Evolutionary conservation across 2,888 invertebrate species (phyloP), one percentile per base, ranked within the genome.

Genomic region (Dorcus hopei): DNA sequence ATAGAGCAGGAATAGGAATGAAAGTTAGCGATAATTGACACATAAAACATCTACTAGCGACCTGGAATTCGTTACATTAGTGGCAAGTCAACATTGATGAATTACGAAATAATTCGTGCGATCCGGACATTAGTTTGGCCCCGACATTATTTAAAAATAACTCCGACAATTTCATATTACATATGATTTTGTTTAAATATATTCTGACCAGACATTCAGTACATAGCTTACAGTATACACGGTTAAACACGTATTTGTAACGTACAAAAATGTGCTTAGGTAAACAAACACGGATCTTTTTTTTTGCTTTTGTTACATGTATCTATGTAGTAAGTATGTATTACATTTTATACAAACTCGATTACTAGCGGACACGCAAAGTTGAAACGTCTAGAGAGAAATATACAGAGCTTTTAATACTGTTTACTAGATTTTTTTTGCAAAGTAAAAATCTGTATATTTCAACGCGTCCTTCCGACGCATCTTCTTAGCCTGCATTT

Each of bases 201-300:
- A 49, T 26, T 42, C 52, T 57, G 57, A 57, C 57, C 57, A 57
- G 57, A 57, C 57, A 57, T 57, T 52, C 51, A 49, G 51, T 57
- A 57, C 57, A 57, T 51, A 56, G 40, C 45, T 38, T 52, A 47
- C 49, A 49, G 47, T 57, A 57, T 52, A 57, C 42, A 52, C 40
- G 23, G 45, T 54, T 54, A 47, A 52, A 54, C 54, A 45, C 45
- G 19, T 45, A 23, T 9, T 33, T 11, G 14, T 45, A 45, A 16
- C 26, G 26, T 33, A 33, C 26, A 33, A 45, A 45, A 11, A 45
- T 45, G 19, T 45, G 9, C 23, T 45, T 45, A 11, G 16, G 42
- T 42, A 51, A 51, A 51, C 51, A 26, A 52, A 40, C 40, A 23
- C 42, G 26, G 26, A 39, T 14, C 23, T 14, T 38, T 51, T 49